Conservation (phyloP, 2,888 invertebrate genomes). For the Idaea dimidiata region DNA sequence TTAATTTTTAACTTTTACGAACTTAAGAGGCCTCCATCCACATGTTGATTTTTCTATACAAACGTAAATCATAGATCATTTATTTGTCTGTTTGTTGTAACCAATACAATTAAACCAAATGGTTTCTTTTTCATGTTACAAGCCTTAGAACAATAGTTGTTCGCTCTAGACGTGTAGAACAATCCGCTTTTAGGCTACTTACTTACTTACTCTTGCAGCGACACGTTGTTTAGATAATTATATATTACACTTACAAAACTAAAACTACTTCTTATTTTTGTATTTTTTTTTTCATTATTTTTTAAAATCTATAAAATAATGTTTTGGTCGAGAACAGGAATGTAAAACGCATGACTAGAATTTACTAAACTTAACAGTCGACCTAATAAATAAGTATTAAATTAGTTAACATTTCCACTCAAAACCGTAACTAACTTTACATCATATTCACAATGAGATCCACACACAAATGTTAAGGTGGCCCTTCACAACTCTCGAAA, state of each 20-base stretch:
- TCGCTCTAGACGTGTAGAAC: no score
- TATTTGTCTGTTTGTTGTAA: background rate
- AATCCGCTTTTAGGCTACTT: no score
- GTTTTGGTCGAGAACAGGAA: constrained; percentile 80
- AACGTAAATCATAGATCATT: no score
- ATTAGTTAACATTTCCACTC: constrained; percentile 64
- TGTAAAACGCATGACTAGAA: constrained; percentile 80
- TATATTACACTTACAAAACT: background rate
- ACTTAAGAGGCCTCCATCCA: background rate
- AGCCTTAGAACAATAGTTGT: no score
- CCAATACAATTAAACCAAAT: no score
- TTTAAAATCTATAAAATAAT: constrained; percentile 44
- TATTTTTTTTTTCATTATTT: background rate
- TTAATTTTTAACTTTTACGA: constrained; percentile 29
- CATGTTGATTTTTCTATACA: background rate
- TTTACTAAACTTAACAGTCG: constrained; percentile 79
- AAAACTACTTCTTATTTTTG: constrained; percentile 2
- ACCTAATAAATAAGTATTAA: constrained; percentile 70
- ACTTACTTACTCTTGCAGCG: no score
- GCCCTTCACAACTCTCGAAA: background rate
- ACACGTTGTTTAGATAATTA: constrained; percentile 20
- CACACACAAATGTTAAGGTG: constrained; percentile 45
- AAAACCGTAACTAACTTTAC: constrained; percentile 36
- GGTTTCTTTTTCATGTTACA: no score
- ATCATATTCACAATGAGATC: constrained; percentile 59